Evolutionary conservation across 2,888 invertebrate species (phyloP).

Genomic region (Bhutanitis thaidina): DNA sequence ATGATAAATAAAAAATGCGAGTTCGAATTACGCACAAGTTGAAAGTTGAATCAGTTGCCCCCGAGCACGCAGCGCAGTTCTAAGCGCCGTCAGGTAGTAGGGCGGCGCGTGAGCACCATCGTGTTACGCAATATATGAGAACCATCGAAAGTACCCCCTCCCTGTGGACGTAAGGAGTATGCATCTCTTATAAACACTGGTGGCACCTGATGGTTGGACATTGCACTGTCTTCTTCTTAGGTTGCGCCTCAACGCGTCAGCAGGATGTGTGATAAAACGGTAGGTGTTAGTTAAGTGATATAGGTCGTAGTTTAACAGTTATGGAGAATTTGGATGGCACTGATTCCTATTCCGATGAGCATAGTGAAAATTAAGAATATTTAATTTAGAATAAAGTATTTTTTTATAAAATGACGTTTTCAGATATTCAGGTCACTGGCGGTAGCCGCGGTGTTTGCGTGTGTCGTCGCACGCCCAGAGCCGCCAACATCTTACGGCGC

Average conservation of each 20-base stretch:
- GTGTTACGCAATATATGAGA: constrained; percentile 65
- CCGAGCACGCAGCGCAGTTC: constrained; percentile 19
- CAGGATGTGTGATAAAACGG: constrained; percentile 74
- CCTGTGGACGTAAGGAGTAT: constrained; percentile 65
- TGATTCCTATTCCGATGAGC: not conserved
- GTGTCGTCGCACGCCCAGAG: constrained; percentile 75
- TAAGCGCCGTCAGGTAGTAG: constrained; percentile 39
- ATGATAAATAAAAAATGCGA: not conserved
- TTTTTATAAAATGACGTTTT: constrained; percentile 34
- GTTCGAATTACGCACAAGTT: constrained; percentile 14
- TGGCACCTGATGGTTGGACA: constrained; percentile 68
- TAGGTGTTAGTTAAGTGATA: constrained; percentile 51
- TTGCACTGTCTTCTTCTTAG: constrained; percentile 51
- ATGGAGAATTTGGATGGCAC: constrained; percentile 43
- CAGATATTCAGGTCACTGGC: constrained; percentile 70
- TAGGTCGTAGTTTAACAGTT: constrained; percentile 28
- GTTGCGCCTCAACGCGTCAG: constrained; percentile 52
- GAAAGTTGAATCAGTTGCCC: constrained; percentile 14
- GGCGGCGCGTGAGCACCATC: constrained; percentile 64
- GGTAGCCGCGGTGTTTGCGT: constrained; percentile 62
- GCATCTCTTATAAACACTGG: constrained; percentile 76
- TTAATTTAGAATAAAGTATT: not conserved
- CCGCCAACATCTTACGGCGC: constrained; percentile 80
- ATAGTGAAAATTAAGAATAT: not conserved
- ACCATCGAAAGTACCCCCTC: constrained; percentile 78